A percentile compares a stretch with the other conserved stretches of the same genome.
These are phyloP conservation scores for Volucella inanis DNA, from an alignment of 2,888 invertebrate species.

Conservation along the genomic window DNA sequence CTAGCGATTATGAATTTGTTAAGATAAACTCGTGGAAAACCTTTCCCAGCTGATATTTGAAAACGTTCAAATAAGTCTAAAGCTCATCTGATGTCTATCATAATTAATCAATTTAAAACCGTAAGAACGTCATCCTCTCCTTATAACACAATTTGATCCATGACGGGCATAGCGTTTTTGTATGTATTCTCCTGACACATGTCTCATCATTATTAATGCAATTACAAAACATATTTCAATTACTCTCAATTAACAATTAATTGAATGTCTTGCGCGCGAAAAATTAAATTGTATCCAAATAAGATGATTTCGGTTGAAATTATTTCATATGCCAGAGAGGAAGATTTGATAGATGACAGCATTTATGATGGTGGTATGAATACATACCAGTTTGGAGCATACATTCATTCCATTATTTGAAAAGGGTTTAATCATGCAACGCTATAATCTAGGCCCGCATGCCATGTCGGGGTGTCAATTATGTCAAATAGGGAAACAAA, in stretches of 20 bases:
- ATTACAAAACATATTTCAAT: constrained; percentile 84
- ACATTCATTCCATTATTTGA: background rate
- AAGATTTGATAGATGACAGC: constrained; percentile 70
- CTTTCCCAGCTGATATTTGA: no score
- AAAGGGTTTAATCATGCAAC: constrained; percentile 64
- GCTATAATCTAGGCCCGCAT: constrained; percentile 73
- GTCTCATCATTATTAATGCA: constrained; percentile 82
- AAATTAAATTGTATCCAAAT: constrained; percentile 75
- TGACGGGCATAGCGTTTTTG: constrained; percentile 5
- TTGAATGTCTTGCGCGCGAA: constrained; percentile 79
- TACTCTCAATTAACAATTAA: constrained; percentile 83
- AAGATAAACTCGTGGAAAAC: no score
- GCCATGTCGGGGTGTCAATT: constrained; percentile 76
- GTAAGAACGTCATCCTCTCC: no score
- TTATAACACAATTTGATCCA: background rate
- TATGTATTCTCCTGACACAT: constrained; percentile 35
- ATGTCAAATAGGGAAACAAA: constrained; percentile 74
- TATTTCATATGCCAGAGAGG: constrained; percentile 55
- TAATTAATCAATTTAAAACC: background rate
- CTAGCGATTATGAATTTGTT: no score
- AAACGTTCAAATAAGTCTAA: no score
- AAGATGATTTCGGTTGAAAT: constrained; percentile 71
- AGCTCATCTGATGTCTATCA: no score
- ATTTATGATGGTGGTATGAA: constrained; percentile 63
- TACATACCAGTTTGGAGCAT: constrained; percentile 20